Conservation (phyloP, 2,888 invertebrate species). For the Galeopsomyia nigrocyanea region DNA sequence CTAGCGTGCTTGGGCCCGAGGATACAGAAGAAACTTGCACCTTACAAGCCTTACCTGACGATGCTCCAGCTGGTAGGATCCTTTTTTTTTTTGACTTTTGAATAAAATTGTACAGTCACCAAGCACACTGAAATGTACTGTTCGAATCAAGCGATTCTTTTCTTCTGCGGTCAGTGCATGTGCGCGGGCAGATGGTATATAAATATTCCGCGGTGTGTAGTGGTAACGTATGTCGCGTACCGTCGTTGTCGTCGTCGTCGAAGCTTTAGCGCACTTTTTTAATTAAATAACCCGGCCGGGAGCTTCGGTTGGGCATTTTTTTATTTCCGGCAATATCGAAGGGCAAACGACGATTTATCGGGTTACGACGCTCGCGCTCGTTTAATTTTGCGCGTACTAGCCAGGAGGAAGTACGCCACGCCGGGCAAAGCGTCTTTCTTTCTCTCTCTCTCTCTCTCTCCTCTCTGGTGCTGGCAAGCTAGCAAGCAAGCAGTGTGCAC, state of each 20-base stretch:
- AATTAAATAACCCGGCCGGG: slow-evolving; percentile 54
- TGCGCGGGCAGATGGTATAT: no score
- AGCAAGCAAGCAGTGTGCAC: background rate
- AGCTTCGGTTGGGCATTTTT: slow-evolving; percentile 46
- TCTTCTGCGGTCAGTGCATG: no score
- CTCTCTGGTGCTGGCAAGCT: no score
- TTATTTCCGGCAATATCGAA: slow-evolving; percentile 52
- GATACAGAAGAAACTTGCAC: slow-evolving; percentile 71
- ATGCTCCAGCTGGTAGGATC: slow-evolving; percentile 76
- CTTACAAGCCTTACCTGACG: slow-evolving; percentile 74
- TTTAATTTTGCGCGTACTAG: slow-evolving; percentile 52
- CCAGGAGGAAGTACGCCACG: slow-evolving; percentile 17
- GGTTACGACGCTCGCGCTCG: slow-evolving; percentile 50
- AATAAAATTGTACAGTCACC: no score
- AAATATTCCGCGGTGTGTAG: no score
- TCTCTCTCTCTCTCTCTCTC: no score
- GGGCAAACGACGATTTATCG: slow-evolving; percentile 51
- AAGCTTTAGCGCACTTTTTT: slow-evolving; percentile 32
- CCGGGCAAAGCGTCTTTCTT: slow-evolving; percentile 12
- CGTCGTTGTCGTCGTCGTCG: no score
- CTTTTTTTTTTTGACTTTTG: slow-evolving; percentile 36
- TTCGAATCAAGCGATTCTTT: no score
- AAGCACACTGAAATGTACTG: no score
- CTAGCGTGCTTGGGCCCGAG: slow-evolving; percentile 75
- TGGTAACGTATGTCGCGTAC: no score